Evolutionary conservation across 92 coral and sea anemone species (phyloP), one percentile per base, ranked within the genome.

Genomic region (Scolanthus callimorphus): DNA sequence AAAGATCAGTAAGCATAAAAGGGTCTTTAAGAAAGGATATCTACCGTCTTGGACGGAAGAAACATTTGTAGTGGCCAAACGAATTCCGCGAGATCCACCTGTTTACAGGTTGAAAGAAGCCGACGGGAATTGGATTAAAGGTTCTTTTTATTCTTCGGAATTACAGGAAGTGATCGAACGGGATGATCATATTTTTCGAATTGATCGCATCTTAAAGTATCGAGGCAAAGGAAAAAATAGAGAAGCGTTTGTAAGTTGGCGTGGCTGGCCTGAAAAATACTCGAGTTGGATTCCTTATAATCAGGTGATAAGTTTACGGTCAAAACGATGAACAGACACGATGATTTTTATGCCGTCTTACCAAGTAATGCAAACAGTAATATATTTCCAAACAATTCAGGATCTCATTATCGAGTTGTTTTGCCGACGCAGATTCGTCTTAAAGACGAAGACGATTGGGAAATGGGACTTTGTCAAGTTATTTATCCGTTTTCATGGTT

Each of bases 381-480:
- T 31, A 22, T 57, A 25, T 57, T 57, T 25, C 62, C 62, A 29
- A 29, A 21, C 38, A 57, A 57, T 31, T 17, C 48, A 2, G 26
- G 53, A 51, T 11, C 51, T 27, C 39, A 25, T 11, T 30, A n/a
- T 24, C 45, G 37, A 4, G 49, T 51, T 2, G 50, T 49, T 4
- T 23, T 63, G 26, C 70, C 47, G 28, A 55, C 20, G 28, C 56
- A 46, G 20, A 45, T 61, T 6, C 67, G 28, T 2, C 30, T 62
- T n/a, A 62, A 62, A 27, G 68, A 62, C 8, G 68, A 62, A 21
- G 57, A 62, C 25, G 52, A 43, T 17, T 62, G 68, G 68, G 68
- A 62, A 27, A 31, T 54, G 19, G 60, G 60, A n/a, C 41, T 34
- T 34, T 6, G 15, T 15, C 41, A 34, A 6, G 15, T 34, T 34